Percentiles rank a stretch among this genome's conserved stretches.
phyloP scores from a whole-genome alignment of 1,140 invertebrate species.

The Sycophaga agraensis region DNA sequence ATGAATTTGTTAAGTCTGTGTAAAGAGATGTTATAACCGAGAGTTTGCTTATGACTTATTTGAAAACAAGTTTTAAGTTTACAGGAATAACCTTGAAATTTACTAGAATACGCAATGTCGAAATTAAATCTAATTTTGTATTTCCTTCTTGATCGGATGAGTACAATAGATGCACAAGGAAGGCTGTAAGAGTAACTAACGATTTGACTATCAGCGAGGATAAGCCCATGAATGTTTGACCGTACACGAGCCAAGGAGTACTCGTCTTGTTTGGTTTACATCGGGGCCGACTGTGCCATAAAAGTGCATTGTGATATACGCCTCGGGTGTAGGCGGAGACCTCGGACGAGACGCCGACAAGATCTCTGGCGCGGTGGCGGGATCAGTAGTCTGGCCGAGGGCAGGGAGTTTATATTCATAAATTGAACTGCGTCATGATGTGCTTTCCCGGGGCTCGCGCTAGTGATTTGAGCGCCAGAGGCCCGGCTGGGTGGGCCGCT shows the following conservation, averaged over 20 bases:
- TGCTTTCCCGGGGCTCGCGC: background rate
- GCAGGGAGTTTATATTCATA: background rate
- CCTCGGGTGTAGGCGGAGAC: too few relatives aligned
- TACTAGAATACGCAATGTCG: too few relatives aligned
- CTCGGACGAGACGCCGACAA: background rate
- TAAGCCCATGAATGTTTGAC: constrained; percentile 6
- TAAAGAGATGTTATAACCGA: too few relatives aligned
- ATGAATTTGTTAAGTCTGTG: too few relatives aligned
- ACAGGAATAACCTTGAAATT: too few relatives aligned
- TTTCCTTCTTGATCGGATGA: too few relatives aligned
- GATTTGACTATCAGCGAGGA: background rate
- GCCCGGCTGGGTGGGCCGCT: background rate
- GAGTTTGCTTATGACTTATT: too few relatives aligned
- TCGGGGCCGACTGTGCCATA: background rate
- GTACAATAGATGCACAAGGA: background rate
- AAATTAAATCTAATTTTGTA: too few relatives aligned
- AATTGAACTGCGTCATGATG: background rate
- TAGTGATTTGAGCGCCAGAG: constrained; percentile 1
- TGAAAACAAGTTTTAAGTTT: too few relatives aligned
- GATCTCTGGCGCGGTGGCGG: too few relatives aligned
- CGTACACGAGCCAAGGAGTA: background rate
- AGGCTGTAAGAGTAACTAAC: too few relatives aligned
- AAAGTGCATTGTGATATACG: constrained; percentile 6
- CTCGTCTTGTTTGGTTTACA: background rate
- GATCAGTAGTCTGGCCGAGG: too few relatives aligned